Percentiles rank a stretch among this genome's conserved stretches.
Evolutionary conservation across 2,113 vertebrate genomes (phyloP).

Genomic region (Xenotilapia leptura): DNA sequence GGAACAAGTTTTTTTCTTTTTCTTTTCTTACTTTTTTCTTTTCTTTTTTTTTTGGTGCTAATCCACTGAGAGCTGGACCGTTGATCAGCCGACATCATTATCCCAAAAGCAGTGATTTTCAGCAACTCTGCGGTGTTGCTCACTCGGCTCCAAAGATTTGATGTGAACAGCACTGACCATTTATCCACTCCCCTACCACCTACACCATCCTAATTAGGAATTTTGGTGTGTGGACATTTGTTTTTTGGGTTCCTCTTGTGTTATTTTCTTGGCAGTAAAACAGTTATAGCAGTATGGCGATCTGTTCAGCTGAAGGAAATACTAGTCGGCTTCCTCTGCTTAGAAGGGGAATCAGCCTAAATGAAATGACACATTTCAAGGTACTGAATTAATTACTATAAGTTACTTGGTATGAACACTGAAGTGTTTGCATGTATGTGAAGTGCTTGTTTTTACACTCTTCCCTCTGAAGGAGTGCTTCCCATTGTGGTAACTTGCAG

Average conservation of each 20-base stretch:
- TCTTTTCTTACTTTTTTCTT: neutral
- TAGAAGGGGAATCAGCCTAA: neutral
- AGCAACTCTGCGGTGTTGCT: neutral
- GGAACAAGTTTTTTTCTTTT: neutral
- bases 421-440: neutral
- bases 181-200: neutral
- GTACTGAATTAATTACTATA: neutral
- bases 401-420: neutral
- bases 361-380: accelerated
- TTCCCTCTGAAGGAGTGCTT: neutral
- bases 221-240: neutral
- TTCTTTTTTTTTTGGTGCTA: neutral
- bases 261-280: neutral
- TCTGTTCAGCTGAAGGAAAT: neutral
- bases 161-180: neutral
- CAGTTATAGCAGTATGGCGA: neutral
- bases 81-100: neutral
- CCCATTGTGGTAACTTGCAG: neutral
- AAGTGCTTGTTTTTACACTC: neutral
- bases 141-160: neutral
- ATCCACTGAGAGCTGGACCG: neutral
- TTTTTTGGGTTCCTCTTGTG: neutral
- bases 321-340: neutral
- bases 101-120: neutral
- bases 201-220: neutral